Base-by-base conservation (phyloP, 2,888 invertebrate genomes). In the Buathra laborator region DNA sequence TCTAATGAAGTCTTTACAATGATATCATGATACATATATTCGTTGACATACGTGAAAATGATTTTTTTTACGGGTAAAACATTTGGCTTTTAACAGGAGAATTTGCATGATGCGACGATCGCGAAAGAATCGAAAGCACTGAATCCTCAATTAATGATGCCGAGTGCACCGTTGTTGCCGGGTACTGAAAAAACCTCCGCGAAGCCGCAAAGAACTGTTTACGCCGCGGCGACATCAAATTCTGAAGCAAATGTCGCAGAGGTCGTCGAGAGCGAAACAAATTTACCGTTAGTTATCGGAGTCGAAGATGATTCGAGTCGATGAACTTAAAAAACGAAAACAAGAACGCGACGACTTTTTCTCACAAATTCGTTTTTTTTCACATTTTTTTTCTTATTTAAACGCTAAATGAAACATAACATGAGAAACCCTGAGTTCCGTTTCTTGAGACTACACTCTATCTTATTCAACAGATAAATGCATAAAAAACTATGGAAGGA, bases 401-500 rank as follows among this genome's bases (percentile, higher is more conserved):
- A 59, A n/a, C 43, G 10, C n/a, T 3, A 29, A 4, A 56, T 9
- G 56, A 68, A 74, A 62, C 62, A 29, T 62, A 32, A 62, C 7
- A 62, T 29, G 32, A n/a, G 32, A 51, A 68, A 43, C 32, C 67
- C 62, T 71, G 70, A 75, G 48, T 75, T 43, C 62, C 32, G 32
- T 68, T 16, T 62, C 16, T 29, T 2, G n/a, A 32, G 62, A 62
- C 37, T 48, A 74, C 29, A 10, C 10, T 71, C n/a, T 43, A 37
- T 16, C 24, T 44, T 76, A 32, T 62, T 48, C 32, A 64, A 53
- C 59, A 59, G 51, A 84, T 84, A 76, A 89, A 88, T 88, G 87
- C 86, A 87, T 86, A 62, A 51, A 29, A 66, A 75, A 66, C 19
- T 77, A 78, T 75, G 56, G 48, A 81, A 79, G 75, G 67, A 78